Base-by-base conservation (phyloP, 2,888 invertebrate genomes). In the Spilarctia lutea region DNA sequence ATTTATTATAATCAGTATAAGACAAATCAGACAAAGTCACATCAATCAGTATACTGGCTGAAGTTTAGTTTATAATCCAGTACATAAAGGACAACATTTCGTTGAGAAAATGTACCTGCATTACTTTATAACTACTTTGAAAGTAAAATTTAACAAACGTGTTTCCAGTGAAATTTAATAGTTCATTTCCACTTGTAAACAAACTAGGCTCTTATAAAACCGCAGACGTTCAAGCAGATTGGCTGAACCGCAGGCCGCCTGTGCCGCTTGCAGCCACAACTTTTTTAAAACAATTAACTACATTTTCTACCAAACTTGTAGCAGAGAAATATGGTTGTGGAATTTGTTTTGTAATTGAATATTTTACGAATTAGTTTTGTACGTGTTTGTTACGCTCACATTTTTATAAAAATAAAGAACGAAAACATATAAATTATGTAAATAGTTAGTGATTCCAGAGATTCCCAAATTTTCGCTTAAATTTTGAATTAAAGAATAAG, bases 221-320 rank as follows among this genome's bases (percentile, higher is more conserved):
- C 75, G 67, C 83, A 66, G 74, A 75, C 83, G 75, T 72, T 80
- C 74, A 68, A 73, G 48, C 74, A 82, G 81, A 82, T 82, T 82
- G 81, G 74, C 74, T 76, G 65, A 66, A 79, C 80, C 70, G 71
- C 81, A 70, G 48, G 66, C 65, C 39, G 71, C 68, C 65, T 68
- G 71, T 71, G 66, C 71, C 71, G 35, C 68, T 45, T 27, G n/a
- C 69, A 69, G 65, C 74, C 75, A 33, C 75, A 75, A 68, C 73
- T 72, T 80, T 76, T 76, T 76, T 72, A 68, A 80, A 80, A 77
- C 75, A 80, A 76, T 80, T 79, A 79, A 75, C 68, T 75, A 18
- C 65, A 72, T 68, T 72, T 75, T 63, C 65, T 68, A 42, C 56
- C 18, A 72, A 72, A 72, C 60, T 75, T 68, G 16, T 68, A 71